phyloP scores from a whole-genome alignment of 2,797 vertebrate genomes.

The Acrossocheilus wenchowensis region DNA sequence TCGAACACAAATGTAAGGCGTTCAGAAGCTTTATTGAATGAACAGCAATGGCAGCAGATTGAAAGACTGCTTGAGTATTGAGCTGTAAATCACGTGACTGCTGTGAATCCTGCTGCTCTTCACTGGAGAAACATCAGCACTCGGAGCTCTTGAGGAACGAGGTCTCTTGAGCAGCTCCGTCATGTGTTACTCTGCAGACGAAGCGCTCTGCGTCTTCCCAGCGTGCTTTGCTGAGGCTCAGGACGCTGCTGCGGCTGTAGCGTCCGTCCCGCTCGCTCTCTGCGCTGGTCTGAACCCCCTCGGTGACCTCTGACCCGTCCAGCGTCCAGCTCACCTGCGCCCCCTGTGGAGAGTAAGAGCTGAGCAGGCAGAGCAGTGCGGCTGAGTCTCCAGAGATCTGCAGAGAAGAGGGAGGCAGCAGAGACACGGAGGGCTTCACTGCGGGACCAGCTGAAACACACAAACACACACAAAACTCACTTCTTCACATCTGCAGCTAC shows the following conservation, averaged over 20 bases:
- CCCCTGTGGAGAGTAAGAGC: constrained; percentile 19
- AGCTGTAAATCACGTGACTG: not conserved
- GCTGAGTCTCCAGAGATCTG: not conserved
- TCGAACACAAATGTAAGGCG: not conserved
- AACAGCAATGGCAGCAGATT: not conserved
- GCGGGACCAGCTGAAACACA: not conserved
- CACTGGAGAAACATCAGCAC: constrained; percentile 2
- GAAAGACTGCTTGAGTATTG: constrained; percentile 4
- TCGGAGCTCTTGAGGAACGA: not conserved
- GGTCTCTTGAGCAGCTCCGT: not conserved
- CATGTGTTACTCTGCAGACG: not conserved
- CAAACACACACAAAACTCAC: too few species aligned
- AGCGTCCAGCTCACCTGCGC: constrained; percentile 3
- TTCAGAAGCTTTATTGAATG: constrained; percentile 16
- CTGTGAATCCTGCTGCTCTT: not conserved
- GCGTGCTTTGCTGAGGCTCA: constrained; percentile 21
- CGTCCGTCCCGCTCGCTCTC: not conserved
- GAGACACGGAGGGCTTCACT: not conserved
- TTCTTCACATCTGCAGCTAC: too few species aligned
- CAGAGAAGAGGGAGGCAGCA: not conserved
- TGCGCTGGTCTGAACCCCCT: constrained; percentile 8
- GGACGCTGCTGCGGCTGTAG: constrained; percentile 28
- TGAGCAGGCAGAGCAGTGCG: not conserved
- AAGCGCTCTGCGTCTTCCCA: not conserved
- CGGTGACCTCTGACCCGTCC: constrained; percentile 17